Evolutionary conservation across 1,140 invertebrate species (phyloP), one percentile per base, ranked within the genome.

Genomic region (Zaprionus gabonicus): DNA sequence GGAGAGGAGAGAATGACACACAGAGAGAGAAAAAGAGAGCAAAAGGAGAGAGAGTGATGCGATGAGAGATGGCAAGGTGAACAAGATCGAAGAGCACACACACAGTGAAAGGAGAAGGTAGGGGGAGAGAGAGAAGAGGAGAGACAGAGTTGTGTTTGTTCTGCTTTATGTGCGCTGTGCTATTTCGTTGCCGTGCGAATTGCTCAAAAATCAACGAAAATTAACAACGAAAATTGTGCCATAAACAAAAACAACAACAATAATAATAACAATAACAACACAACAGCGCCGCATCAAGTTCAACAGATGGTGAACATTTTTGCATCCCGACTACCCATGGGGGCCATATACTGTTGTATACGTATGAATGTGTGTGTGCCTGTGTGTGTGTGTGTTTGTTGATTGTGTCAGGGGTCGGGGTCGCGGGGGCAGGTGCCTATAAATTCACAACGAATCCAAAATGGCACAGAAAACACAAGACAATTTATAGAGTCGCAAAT

Each of bases 301-400:
- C 71, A 85, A 82, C 82, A 86, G 79, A 85, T 82, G 82, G 76
- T 62, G 79, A 13, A 71, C 64, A 81, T 84, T 80, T 83, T 80
- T 83, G 69, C 71, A 81, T 67, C 71, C 71, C 59, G 34, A 28
- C 41, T 64, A 53, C 27, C 41, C 72, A 57, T 75, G 66, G 72
- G 71, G 72, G 41, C 41, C 17, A 9, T 27, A 23, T 55, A 36
- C 20, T 17, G 31, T 10, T 34, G 31, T 34, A 13, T 20, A 17
- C 15, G 4, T 63, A 20, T 7, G 17, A 15, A 15, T 17, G 36
- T n/a, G 25, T 49, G 34, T 12, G 46, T 20, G 46, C 17, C 20
- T 20, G 20, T 12, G 34, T 20, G 15, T 20, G 15, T 28, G 57
- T 59, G 71, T 49, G 55, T 60, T 36, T 57, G n/a, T 36, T 23